phyloP scores from a whole-genome alignment of 2,113 vertebrate species.

The Zootoca vivipara region DNA sequence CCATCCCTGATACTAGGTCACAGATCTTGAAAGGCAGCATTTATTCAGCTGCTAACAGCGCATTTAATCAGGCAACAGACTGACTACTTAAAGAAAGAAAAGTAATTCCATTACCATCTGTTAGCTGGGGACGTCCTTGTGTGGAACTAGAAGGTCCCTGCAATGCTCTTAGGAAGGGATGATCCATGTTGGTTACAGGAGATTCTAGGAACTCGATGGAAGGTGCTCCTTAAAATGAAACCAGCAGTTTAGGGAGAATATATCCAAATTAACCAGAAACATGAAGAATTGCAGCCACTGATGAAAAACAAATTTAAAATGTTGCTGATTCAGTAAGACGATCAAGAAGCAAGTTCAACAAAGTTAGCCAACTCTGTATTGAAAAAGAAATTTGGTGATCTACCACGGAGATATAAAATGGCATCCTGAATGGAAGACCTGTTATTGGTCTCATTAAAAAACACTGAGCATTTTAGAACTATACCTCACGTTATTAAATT shows the following conservation, averaged over 20 bases:
- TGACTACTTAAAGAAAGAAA: not conserved
- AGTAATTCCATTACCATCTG: slow-evolving; percentile 53
- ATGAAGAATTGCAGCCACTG: not conserved
- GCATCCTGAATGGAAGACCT: not conserved
- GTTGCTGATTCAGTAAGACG: not conserved
- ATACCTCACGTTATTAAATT: not conserved
- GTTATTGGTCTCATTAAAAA: not conserved
- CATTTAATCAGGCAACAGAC: not conserved
- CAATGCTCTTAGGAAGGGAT: slow-evolving; percentile 75
- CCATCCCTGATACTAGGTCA: not conserved
- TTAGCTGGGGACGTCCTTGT: slow-evolving; percentile 47
- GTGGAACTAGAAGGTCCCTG: slow-evolving; percentile 55
- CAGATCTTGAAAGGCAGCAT: not conserved
- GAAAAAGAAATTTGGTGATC: not conserved
- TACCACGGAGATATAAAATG: not conserved
- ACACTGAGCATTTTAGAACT: not conserved
- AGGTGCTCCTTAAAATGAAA: slow-evolving; percentile 69
- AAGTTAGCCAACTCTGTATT: not conserved
- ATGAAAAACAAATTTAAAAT: not conserved
- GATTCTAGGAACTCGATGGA: slow-evolving; percentile 66
- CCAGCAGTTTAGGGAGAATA: not conserved
- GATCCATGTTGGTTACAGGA: slow-evolving; percentile 62
- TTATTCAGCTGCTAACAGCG: not conserved
- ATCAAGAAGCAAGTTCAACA: not conserved
- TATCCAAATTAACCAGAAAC: not conserved